Percentiles rank a stretch among this genome's conserved stretches.
These are phyloP conservation scores for Drosophila orena DNA, from an alignment of 1,140 invertebrate species.

Conservation along the genomic window DNA sequence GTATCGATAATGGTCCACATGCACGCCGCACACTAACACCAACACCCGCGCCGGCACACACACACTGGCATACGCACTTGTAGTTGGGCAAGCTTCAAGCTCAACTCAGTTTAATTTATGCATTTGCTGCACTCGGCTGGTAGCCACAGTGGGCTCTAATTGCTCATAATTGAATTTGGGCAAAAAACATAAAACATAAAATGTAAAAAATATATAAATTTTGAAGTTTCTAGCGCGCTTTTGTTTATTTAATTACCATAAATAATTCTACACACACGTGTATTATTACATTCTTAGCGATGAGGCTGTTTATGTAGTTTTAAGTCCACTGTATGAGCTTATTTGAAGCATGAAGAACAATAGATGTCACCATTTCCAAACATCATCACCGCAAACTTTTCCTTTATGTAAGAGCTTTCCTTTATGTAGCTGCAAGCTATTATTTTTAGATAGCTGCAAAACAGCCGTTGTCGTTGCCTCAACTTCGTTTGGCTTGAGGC, in stretches of 20 bases:
- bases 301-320: neutral
- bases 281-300: too few species aligned
- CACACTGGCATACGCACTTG: slow-evolving; percentile 7
- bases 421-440: slow-evolving; percentile 8
- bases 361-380: neutral
- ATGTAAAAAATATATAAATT: too few species aligned
- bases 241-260: too few species aligned
- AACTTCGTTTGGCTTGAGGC: too few species aligned
- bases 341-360: slow-evolving; percentile 4
- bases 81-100: slow-evolving; percentile 21
- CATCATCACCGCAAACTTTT: neutral
- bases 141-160: slow-evolving; percentile 35
- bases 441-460: slow-evolving; percentile 14
- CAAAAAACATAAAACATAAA: too few species aligned
- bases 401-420: neutral
- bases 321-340: neutral
- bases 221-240: too few species aligned
- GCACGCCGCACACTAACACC: slow-evolving; percentile 62
- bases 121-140: slow-evolving; percentile 56
- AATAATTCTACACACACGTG: too few species aligned
- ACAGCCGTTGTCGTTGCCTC: too few species aligned
- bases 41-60: slow-evolving; percentile 6
- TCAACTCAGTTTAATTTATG: slow-evolving; percentile 67
- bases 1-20: slow-evolving; percentile 72
- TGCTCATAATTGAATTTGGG: neutral